Conservation (phyloP, 1,140 invertebrate species). For the Cyclina sinensis region DNA sequence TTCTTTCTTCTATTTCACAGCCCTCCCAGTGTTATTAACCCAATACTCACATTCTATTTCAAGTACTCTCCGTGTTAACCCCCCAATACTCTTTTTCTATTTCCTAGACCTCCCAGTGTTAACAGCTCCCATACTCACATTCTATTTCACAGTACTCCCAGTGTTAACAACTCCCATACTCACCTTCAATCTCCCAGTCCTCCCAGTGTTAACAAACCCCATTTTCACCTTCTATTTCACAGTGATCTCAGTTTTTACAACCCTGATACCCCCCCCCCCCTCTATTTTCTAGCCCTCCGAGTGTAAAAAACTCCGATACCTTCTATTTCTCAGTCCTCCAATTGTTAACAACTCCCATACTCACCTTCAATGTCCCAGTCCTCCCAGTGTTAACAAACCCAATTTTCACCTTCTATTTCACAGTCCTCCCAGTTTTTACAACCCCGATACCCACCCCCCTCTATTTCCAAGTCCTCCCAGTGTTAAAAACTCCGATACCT, state of each 20-base stretch:
- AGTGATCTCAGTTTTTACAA: neutral
- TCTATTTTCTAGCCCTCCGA: slow-evolving; percentile 3
- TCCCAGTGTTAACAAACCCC: neutral
- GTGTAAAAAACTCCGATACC: too few species aligned
- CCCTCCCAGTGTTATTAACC: neutral
- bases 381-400: neutral
- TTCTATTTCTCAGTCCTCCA: neutral
- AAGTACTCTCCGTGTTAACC: neutral
- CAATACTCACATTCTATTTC: neutral
- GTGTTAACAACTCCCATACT: neutral
- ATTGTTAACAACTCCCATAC: neutral
- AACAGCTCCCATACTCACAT: slow-evolving; percentile 3
- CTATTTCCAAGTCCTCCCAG: neutral
- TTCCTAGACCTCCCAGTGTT: neutral
- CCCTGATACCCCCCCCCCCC: neutral
- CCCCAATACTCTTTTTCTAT: neutral
- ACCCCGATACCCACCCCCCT: too few species aligned
- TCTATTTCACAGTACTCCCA: slow-evolving; percentile 53
- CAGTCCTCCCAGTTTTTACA: too few species aligned
- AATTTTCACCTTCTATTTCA: neutral
- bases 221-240: neutral
- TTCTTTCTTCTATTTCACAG: slow-evolving; percentile 37
- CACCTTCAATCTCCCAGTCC: neutral
- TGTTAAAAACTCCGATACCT: too few species aligned
- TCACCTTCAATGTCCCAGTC: neutral